Evolutionary conservation across 2,797 vertebrate species (phyloP).

Genomic region (Schizopygopsis malacanthus): DNA sequence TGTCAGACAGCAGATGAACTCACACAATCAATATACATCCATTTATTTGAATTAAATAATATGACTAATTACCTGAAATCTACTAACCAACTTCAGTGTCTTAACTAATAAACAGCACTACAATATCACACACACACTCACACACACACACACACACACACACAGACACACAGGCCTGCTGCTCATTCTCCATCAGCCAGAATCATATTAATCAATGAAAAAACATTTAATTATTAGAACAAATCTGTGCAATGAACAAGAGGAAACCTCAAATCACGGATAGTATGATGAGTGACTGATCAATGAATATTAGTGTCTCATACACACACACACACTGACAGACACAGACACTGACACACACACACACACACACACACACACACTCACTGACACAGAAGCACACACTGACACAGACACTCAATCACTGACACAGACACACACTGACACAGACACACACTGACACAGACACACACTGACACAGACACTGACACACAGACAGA

Average conservation of each 20-base stretch:
- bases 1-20: not conserved
- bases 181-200: not conserved
- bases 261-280: not conserved
- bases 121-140: not conserved
- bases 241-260: not conserved
- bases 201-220: not conserved
- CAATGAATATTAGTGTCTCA: not conserved
- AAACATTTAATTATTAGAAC: not conserved
- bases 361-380: not conserved
- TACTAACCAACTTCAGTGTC: not conserved
- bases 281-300: not conserved
- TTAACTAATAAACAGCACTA: not conserved
- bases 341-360: not conserved
- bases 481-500: no score
- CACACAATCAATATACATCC: not conserved
- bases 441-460: not conserved
- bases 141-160: slow-evolving; percentile 1
- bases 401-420: not conserved
- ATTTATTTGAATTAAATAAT: not conserved
- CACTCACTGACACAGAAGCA: slow-evolving; percentile 6
- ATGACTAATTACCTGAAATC: not conserved
- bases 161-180: not conserved
- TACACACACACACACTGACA: not conserved
- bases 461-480: not conserved
- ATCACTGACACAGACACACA: no score